These are phyloP conservation scores for Hoplostethus atlanticus DNA, from an alignment of 2,797 vertebrate genomes.

Conservation along the genomic window DNA sequence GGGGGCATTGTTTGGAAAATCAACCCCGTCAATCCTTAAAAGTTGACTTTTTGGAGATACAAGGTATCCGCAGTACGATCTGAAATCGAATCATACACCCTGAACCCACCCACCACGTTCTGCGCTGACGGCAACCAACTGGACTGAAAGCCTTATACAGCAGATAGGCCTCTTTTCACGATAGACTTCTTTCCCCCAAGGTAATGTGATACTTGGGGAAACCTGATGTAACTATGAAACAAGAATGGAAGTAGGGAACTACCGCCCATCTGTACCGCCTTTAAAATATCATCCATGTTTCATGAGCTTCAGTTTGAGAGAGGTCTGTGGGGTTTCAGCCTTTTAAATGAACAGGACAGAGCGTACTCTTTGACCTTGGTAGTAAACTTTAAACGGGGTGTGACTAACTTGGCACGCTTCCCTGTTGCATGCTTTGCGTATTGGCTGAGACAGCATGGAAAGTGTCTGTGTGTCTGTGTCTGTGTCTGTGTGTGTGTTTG, in stretches of 20 bases:
- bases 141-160: neutral
- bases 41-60: neutral
- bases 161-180: neutral
- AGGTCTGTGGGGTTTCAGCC: neutral
- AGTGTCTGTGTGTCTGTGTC: neutral
- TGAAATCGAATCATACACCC: too few species aligned
- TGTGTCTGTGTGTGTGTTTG: neutral
- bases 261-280: neutral
- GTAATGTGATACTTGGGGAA: neutral
- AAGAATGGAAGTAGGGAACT: neutral
- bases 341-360: neutral
- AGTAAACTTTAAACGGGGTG: neutral
- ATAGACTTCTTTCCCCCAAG: neutral
- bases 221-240: neutral
- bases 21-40: neutral
- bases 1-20: too few species aligned
- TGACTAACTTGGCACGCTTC: neutral
- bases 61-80: neutral
- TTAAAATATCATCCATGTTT: neutral
- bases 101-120: too few species aligned
- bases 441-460: constrained; percentile 1
- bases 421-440: neutral
- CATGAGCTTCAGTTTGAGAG: neutral
- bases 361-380: neutral
- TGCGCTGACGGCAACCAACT: too few species aligned